phyloP scores from a whole-genome alignment of 1,140 invertebrate species.

The Teleopsis dalmanni region DNA sequence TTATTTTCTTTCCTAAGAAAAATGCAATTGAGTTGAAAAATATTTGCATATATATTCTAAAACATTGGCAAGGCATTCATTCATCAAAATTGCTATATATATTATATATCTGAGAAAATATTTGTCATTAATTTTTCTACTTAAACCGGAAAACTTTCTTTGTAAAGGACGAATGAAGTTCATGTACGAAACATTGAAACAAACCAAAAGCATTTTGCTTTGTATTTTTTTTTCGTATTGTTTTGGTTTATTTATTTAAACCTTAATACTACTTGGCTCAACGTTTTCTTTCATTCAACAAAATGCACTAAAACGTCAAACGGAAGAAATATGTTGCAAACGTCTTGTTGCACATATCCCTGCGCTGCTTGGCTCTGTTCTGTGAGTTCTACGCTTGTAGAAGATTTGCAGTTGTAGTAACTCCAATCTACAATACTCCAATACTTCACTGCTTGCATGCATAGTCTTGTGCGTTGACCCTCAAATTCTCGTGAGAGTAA shows the following conservation, averaged over 20 bases:
- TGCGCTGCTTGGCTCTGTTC: no score
- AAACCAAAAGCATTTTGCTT: slow-evolving; percentile 6
- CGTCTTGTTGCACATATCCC: background rate
- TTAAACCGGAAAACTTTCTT: slow-evolving; percentile 34
- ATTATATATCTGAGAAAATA: no score
- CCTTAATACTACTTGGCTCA: slow-evolving; percentile 9
- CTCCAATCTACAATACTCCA: background rate
- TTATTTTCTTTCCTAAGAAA: no score
- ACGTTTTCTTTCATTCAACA: background rate
- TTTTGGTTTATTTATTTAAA: slow-evolving; percentile 16
- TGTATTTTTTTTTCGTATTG: slow-evolving; percentile 14
- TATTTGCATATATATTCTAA: no score
- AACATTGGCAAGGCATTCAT: no score
- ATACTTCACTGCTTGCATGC: background rate
- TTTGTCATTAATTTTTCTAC: no score
- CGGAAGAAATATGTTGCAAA: slow-evolving; percentile 20
- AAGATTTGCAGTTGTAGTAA: no score
- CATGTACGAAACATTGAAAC: slow-evolving; percentile 18
- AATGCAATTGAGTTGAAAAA: no score
- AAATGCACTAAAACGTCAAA: slow-evolving; percentile 7
- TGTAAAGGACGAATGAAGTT: slow-evolving; percentile 42
- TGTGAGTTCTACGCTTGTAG: no score
- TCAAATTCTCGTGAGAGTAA: slow-evolving; percentile 4
- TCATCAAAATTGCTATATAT: no score
- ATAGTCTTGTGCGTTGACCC: slow-evolving; percentile 11